A percentile compares a stretch with the other conserved stretches of the same genome.
Conservation (phyloP, 2,888 invertebrate species). For the Congeria kusceri region DNA sequence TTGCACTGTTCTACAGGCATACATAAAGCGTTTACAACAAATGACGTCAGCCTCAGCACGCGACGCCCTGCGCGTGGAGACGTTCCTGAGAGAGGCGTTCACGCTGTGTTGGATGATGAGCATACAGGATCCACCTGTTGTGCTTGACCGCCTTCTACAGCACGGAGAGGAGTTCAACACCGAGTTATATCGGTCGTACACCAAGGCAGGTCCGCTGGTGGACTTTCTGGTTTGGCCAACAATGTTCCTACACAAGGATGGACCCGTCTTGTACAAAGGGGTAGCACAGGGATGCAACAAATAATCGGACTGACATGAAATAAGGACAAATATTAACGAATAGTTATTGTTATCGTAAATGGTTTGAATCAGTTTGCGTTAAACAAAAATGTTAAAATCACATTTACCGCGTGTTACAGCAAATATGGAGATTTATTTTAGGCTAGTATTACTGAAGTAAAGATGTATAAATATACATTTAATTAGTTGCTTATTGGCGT, state of each 20-base stretch:
- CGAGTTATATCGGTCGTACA: background rate
- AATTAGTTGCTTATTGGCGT: too few species aligned
- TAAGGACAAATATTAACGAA: too few species aligned
- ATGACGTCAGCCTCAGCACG: background rate
- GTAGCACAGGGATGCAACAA: background rate
- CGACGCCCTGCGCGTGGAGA: background rate
- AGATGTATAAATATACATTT: too few species aligned
- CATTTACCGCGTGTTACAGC: too few species aligned
- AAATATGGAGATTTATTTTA: too few species aligned
- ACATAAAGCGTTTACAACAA: background rate
- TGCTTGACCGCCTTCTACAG: background rate
- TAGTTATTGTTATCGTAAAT: too few species aligned
- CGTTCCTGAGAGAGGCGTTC: background rate
- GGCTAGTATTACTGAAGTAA: too few species aligned
- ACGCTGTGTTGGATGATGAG: background rate
- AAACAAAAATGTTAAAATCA: too few species aligned
- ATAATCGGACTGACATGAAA: too few species aligned
- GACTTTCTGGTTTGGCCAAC: background rate
- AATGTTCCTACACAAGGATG: background rate
- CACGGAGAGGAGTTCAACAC: background rate
- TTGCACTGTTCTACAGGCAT: background rate
- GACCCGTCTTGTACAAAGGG: slow-evolving; percentile 1
- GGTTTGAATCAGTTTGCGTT: too few species aligned
- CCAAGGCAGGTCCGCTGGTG: background rate
- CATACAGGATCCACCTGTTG: slow-evolving; percentile 3